A percentile compares a stretch with the other conserved stretches of the same genome.
Evolutionary conservation across 2,113 vertebrate species (phyloP).

Genomic region (Ageneiosus marmoratus): DNA sequence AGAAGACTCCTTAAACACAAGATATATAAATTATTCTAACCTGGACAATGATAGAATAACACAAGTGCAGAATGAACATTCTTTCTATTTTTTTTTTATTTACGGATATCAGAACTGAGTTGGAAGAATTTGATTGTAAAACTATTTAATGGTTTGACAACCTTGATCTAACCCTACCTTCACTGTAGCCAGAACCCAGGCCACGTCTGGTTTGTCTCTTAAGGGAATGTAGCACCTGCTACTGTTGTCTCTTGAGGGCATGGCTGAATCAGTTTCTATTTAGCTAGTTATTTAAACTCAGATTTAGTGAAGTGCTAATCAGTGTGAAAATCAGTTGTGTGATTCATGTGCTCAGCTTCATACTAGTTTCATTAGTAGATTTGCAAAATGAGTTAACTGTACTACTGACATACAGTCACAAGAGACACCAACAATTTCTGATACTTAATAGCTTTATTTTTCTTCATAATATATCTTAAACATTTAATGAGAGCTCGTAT

Average conservation of each 20-base stretch:
- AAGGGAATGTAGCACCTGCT: neutral
- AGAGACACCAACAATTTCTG: neutral
- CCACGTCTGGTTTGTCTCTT: neutral
- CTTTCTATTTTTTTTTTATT: neutral
- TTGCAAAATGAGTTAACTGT: too few relatives aligned
- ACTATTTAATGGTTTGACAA: neutral
- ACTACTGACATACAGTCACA: neutral
- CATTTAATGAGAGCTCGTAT: neutral
- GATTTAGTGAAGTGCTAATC: neutral
- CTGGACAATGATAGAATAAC: neutral
- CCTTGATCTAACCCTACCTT: neutral
- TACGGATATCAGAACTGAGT: neutral
- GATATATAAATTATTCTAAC: neutral
- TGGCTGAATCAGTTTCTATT: neutral
- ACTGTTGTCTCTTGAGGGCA: neutral
- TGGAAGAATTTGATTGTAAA: neutral
- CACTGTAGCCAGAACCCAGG: neutral
- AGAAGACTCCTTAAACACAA: neutral
- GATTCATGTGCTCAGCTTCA: neutral
- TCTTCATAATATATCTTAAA: neutral
- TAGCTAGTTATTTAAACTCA: neutral
- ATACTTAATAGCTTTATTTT: neutral
- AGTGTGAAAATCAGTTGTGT: neutral
- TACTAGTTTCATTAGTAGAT: neutral
- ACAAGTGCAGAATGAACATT: neutral